These are phyloP conservation scores for Hassar affinis DNA, from an alignment of 2,113 vertebrate species.

Conservation along the genomic window DNA sequence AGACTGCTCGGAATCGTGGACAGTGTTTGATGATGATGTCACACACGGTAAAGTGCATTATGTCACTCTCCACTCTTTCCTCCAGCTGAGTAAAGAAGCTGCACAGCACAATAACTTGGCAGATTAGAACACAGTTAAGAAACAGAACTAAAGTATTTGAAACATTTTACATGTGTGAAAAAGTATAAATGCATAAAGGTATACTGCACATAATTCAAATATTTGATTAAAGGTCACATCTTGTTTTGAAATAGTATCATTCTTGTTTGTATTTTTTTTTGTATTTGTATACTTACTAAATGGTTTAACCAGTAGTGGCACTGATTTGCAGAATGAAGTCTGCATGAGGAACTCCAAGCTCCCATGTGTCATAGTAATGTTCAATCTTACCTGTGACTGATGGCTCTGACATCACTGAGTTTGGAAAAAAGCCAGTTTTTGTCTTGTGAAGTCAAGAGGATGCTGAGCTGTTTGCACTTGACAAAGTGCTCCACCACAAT, in stretches of 20 bases:
- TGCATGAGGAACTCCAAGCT: not conserved
- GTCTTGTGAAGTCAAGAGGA: constrained; percentile 81
- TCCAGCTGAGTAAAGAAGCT: constrained; percentile 93
- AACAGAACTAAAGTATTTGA: no score
- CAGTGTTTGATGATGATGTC: constrained; percentile 87
- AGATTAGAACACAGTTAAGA: not conserved
- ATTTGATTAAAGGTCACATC: no score
- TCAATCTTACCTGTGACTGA: constrained; percentile 82
- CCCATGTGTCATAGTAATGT: not conserved
- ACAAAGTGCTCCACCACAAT: constrained; percentile 93
- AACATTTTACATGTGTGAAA: no score
- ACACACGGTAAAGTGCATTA: constrained; percentile 86
- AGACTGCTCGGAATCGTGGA: constrained; percentile 81
- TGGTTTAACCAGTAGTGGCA: not conserved
- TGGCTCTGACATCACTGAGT: constrained; percentile 82
- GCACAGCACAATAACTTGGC: constrained; percentile 18
- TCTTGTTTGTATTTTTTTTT: no score
- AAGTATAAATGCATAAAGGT: no score
- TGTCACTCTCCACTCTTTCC: constrained; percentile 85
- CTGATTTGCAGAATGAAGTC: not conserved
- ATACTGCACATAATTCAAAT: no score
- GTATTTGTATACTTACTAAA: no score
- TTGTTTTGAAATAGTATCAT: no score
- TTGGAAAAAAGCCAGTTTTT: constrained; percentile 96
- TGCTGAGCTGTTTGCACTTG: constrained; percentile 75